Evolutionary conservation across 2,113 vertebrate species (phyloP), one percentile per base, ranked within the genome.

Genomic region (Lonchura striata): DNA sequence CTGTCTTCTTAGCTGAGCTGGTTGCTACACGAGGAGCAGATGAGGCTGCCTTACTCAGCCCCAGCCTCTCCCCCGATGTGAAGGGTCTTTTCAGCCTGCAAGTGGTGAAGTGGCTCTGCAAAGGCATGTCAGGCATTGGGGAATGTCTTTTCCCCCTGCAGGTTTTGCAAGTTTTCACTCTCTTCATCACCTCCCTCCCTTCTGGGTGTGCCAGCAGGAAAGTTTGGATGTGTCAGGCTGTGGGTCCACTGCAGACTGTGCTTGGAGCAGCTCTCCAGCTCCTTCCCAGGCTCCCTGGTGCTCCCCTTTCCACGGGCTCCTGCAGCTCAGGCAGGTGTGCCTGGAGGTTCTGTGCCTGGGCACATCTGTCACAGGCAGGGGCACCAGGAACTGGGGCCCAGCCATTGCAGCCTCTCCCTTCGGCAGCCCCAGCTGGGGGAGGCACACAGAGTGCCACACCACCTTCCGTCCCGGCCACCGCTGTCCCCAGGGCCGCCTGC

Each of bases 391-490:
- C 49, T 1, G 14, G 47, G 21, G 8, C 46, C 46, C 0, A 0
- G 68, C 47, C 9, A 8, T 4, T 6, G 57, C 33, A 2, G 27
- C 22, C 22, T 20, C 5, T 19, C 27, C 39, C 23, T 14, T 11
- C 39, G 6, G 33, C 56, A 63, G 69, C 28, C 30, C 28, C 57
- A 13, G 82, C 60, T 1, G 23, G 28, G 2, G 10, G 8, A 8
- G 37, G 31, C 81, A 16, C 28, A 10, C 13, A 1, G 13, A 8
- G n/a, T 10, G 46, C 28, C 22, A 10, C 60, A 9, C 7, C 46
- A 24, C 3, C 2, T 9, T 46, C 59, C 18, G 52, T 28, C 22
- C 66, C 5, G 0, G 3, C 14, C 31, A 2, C 25, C 44, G 5
- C 27, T 31, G 37, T 25, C 61, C 49, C 81, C 66, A 35, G 39